phyloP scores from a whole-genome alignment of 2,113 vertebrate genomes.

The Equus przewalskii region DNA sequence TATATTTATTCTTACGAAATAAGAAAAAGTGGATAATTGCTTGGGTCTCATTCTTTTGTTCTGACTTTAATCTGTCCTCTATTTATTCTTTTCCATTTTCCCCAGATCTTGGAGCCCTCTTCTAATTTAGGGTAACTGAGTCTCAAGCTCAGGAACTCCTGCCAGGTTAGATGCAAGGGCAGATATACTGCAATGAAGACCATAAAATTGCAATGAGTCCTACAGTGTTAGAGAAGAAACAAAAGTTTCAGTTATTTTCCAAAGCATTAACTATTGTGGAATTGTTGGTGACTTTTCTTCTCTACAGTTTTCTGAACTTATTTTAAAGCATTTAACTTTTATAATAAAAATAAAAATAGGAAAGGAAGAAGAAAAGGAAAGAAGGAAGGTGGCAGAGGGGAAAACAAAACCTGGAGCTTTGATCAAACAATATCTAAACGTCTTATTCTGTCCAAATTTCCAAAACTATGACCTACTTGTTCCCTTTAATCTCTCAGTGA shows the following conservation, averaged over 20 bases:
- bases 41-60: conserved; percentile 7
- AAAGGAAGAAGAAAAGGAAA: background rate
- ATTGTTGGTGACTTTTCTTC: background rate
- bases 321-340: conserved; percentile 55
- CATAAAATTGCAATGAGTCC: background rate
- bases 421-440: background rate
- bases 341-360: conserved; percentile 59
- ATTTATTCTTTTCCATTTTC: background rate
- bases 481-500: background rate
- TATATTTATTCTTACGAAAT: background rate
- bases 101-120: background rate
- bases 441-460: conserved; percentile 3
- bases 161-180: background rate
- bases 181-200: background rate
- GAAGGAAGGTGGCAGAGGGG: background rate
- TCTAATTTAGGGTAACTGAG: conserved; percentile 32
- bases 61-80: background rate
- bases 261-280: background rate
- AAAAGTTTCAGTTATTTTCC: background rate
- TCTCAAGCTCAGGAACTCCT: conserved; percentile 2
- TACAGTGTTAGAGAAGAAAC: background rate
- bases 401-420: background rate
- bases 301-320: background rate
- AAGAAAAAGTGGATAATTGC: background rate
- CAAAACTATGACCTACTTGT: background rate